Percentiles rank a stretch among this genome's conserved stretches.
Evolutionary conservation across 1,140 invertebrate species (phyloP).

Genomic region (Sogatella furcifera): DNA sequence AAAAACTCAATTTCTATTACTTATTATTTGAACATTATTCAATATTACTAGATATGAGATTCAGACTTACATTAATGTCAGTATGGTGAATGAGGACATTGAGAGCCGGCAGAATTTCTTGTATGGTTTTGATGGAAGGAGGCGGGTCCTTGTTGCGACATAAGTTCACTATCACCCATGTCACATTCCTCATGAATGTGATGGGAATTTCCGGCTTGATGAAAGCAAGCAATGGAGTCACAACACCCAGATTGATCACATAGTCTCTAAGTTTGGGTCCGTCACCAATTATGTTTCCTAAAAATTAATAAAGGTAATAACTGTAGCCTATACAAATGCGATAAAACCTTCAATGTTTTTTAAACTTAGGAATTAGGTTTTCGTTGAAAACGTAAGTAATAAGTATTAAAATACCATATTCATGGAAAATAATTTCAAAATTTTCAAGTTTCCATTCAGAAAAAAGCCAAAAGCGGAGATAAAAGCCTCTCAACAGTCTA

Average conservation of each 20-base stretch:
- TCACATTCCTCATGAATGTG: constrained; percentile 89
- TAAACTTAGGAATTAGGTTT: too few relatives aligned
- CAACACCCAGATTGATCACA: constrained; percentile 83
- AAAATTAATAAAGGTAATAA: constrained; percentile 15
- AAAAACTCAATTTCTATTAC: too few relatives aligned
- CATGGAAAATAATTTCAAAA: too few relatives aligned
- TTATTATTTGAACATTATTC: too few relatives aligned
- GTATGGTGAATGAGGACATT: constrained; percentile 88
- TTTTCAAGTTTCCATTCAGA: too few relatives aligned
- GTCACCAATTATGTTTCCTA: constrained; percentile 83
- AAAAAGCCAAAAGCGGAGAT: too few relatives aligned
- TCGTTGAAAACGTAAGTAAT: too few relatives aligned
- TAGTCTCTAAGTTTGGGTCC: constrained; percentile 82
- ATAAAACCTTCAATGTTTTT: too few relatives aligned
- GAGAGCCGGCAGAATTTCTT: constrained; percentile 89
- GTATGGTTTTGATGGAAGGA: constrained; percentile 73
- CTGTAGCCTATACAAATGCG: too few relatives aligned
- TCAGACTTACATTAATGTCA: constrained; percentile 79
- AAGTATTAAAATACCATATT: too few relatives aligned
- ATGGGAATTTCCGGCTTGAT: constrained; percentile 90
- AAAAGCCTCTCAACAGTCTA: too few relatives aligned
- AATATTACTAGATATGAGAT: too few relatives aligned
- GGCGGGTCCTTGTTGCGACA: constrained; percentile 94
- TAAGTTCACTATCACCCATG: constrained; percentile 95
- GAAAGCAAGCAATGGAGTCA: constrained; percentile 78